These are phyloP conservation scores for Hoplostethus mediterraneus DNA, from an alignment of 2,797 vertebrate genomes.

Conservation along the genomic window DNA sequence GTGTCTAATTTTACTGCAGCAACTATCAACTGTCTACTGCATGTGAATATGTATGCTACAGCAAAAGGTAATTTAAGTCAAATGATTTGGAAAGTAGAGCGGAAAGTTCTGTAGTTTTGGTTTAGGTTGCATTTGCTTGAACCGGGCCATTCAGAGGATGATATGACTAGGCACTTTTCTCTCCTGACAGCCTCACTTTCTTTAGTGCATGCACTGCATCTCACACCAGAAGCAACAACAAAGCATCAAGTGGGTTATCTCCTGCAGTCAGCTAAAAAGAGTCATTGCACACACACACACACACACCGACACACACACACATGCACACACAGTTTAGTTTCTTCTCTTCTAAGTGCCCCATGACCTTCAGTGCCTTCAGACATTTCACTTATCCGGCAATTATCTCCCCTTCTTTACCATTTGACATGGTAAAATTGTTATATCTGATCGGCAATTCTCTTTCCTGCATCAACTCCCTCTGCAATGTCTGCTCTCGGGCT, in stretches of 20 bases:
- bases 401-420: background rate
- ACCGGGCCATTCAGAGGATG: slow-evolving; percentile 18
- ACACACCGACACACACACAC: background rate
- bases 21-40: background rate
- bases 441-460: background rate
- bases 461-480: slow-evolving; percentile 5
- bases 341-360: background rate
- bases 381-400: slow-evolving; percentile 14
- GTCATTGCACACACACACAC: background rate
- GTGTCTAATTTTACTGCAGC: slow-evolving; percentile 37
- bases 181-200: slow-evolving; percentile 15
- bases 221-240: slow-evolving; percentile 36
- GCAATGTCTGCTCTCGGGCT: background rate
- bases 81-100: background rate
- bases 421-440: background rate
- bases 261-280: slow-evolving; percentile 45
- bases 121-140: slow-evolving; percentile 29
- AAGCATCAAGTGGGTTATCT: slow-evolving; percentile 18
- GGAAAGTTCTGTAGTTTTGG: slow-evolving; percentile 23
- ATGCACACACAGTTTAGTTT: slow-evolving; percentile 2
- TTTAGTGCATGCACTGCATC: slow-evolving; percentile 39
- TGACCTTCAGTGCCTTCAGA: slow-evolving; percentile 40
- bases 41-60: slow-evolving; percentile 8
- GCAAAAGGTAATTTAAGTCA: slow-evolving; percentile 37
- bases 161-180: slow-evolving; percentile 59